phyloP scores from a whole-genome alignment of 2,797 vertebrate species.

The Mycteria americana region DNA sequence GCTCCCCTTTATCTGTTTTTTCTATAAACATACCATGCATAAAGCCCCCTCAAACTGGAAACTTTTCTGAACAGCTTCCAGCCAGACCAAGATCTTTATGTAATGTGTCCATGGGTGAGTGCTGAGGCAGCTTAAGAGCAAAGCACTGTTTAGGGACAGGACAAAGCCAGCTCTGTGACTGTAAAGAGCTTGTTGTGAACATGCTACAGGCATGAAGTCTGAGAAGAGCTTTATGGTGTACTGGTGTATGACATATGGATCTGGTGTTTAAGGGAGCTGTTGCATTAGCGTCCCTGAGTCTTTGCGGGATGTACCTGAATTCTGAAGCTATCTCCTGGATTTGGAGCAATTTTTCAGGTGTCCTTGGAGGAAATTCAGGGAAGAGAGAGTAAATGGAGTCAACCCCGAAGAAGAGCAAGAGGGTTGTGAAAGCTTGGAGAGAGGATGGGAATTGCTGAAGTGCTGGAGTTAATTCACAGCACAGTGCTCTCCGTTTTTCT shows the following conservation, averaged over 20 bases:
- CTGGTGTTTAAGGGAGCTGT: not conserved
- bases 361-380: not conserved
- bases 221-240: not conserved
- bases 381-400: not conserved
- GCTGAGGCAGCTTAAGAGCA: not conserved
- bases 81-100: not conserved
- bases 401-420: not conserved
- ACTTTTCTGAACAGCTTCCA: not conserved
- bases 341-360: not conserved
- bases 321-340: not conserved
- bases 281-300: not conserved
- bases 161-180: not conserved
- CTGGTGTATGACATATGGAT: not conserved
- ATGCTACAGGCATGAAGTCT: not conserved
- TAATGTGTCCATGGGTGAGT: accelerated
- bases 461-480: not conserved
- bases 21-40: not conserved
- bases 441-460: not conserved
- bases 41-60: not conserved
- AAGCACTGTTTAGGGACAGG: not conserved
- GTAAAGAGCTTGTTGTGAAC: not conserved
- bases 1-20: not conserved
- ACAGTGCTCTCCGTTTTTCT: not conserved
- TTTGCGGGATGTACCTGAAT: not conserved
- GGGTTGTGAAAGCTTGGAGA: not conserved